Percentiles rank a stretch among this genome's conserved stretches.
phyloP scores from a whole-genome alignment of 92 coral and sea anemone genomes.

The Zoanthus sansibaricus region DNA sequence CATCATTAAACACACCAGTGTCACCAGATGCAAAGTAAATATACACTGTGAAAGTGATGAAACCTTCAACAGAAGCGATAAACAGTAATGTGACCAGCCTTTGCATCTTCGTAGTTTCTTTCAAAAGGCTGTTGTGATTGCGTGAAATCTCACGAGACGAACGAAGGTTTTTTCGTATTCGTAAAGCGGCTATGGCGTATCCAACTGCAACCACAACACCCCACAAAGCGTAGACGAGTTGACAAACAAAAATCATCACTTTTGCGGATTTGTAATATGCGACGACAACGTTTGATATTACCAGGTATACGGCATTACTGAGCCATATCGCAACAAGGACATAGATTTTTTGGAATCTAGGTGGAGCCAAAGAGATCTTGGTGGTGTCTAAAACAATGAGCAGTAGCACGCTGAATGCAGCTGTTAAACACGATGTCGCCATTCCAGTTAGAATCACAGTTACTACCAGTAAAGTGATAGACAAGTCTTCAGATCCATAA shows the following conservation, averaged over 20 bases:
- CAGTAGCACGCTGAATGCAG: slow-evolving; percentile 77
- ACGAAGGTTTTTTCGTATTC: slow-evolving; percentile 69
- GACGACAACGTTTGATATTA: slow-evolving; percentile 59
- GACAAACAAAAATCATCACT: slow-evolving; percentile 55
- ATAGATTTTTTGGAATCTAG: slow-evolving; percentile 69
- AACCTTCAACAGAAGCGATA: slow-evolving; percentile 57
- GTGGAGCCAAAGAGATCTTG: slow-evolving; percentile 62
- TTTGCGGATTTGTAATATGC: slow-evolving; percentile 47
- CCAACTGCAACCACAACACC: slow-evolving; percentile 75
- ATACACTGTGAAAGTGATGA: slow-evolving; percentile 42
- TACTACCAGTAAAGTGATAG: neutral
- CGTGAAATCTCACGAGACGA: slow-evolving; percentile 64
- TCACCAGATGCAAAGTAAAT: slow-evolving; percentile 53
- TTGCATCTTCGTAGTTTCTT: slow-evolving; percentile 46
- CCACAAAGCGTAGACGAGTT: slow-evolving; percentile 53
- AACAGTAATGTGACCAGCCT: slow-evolving; percentile 32
- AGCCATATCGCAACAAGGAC: slow-evolving; percentile 59
- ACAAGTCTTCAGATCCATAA: neutral
- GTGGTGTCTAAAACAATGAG: slow-evolving; percentile 77
- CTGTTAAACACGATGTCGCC: slow-evolving; percentile 54
- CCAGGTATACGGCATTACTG: slow-evolving; percentile 33
- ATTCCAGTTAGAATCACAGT: slow-evolving; percentile 23
- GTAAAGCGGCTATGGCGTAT: slow-evolving; percentile 67
- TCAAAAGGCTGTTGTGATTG: neutral
- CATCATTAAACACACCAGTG: slow-evolving; percentile 43